Evolutionary conservation across 2,888 invertebrate genomes (phyloP).

Genomic region (Desoria tigrina): DNA sequence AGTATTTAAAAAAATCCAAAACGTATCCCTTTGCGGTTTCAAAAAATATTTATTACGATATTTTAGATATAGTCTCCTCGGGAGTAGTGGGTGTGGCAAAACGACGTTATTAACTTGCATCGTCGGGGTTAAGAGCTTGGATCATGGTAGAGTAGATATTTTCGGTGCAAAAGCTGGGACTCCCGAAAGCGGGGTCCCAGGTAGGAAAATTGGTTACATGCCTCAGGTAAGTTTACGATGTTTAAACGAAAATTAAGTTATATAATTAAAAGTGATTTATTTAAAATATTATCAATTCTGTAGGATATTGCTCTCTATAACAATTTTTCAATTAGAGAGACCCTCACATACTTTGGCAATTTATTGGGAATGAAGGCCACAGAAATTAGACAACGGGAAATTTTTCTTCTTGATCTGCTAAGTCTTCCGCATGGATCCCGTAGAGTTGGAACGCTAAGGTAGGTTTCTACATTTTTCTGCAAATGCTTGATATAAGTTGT

Average conservation of each 20-base stretch:
- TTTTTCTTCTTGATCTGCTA: slow-evolving; percentile 40
- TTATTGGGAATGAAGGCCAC: slow-evolving; percentile 40
- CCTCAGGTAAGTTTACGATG: neutral
- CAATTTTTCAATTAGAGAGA: slow-evolving; percentile 86
- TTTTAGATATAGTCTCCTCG: slow-evolving; percentile 23
- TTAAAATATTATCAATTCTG: neutral
- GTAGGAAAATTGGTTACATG: slow-evolving; percentile 56
- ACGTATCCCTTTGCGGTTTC: neutral
- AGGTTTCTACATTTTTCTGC: no score
- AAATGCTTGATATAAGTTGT: no score
- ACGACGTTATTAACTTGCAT: slow-evolving; percentile 55
- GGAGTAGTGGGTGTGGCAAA: slow-evolving; percentile 65
- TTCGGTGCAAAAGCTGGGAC: slow-evolving; percentile 57
- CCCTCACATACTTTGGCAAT: slow-evolving; percentile 41
- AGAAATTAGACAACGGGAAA: slow-evolving; percentile 31
- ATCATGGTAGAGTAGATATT: slow-evolving; percentile 56
- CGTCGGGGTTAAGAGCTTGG: slow-evolving; percentile 57
- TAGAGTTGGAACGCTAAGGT: slow-evolving; percentile 62
- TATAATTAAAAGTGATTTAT: no score
- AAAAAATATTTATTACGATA: neutral
- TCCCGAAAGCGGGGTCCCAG: slow-evolving; percentile 57
- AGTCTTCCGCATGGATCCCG: slow-evolving; percentile 34
- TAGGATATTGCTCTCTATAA: slow-evolving; percentile 87
- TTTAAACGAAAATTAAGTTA: no score
- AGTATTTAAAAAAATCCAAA: no score